These are phyloP conservation scores for Lepus townsendii DNA, from an alignment of 2,797 vertebrate genomes.

Conservation along the genomic window DNA sequence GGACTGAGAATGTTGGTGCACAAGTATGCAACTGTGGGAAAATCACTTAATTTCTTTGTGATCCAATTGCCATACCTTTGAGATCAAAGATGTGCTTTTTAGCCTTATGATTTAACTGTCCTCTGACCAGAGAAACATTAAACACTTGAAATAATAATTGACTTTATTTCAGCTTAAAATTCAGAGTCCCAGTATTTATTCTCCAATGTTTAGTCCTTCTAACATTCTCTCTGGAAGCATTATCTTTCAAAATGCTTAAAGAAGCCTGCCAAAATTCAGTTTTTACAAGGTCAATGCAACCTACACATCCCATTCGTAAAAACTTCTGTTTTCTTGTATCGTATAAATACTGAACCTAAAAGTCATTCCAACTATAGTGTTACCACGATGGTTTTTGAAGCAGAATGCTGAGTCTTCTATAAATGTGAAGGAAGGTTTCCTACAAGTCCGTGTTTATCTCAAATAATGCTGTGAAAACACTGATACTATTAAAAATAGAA, in stretches of 20 bases:
- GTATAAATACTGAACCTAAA: conserved; percentile 38
- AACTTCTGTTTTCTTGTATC: conserved; percentile 42
- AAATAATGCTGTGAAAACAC: conserved; percentile 55
- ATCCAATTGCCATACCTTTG: background rate
- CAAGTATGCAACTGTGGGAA: background rate
- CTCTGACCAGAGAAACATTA: conserved; percentile 60
- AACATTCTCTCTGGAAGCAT: background rate
- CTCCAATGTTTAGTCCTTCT: background rate
- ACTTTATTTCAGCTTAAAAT: conserved; percentile 64
- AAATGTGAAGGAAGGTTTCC: conserved; percentile 29
- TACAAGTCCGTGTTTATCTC: conserved; percentile 62
- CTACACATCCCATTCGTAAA: background rate
- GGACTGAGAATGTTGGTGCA: background rate
- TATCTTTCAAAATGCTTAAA: conserved; percentile 41
- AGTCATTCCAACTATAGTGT: conserved; percentile 27
- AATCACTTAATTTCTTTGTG: conserved; percentile 44
- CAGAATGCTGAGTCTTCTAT: conserved; percentile 48
- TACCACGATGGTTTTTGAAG: conserved; percentile 54
- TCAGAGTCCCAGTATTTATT: conserved; percentile 19
- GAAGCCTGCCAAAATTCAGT: conserved; percentile 34
- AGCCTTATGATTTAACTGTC: conserved; percentile 8
- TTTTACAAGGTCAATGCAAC: conserved; percentile 44
- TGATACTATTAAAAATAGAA: conserved; percentile 41
- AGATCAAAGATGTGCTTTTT: conserved; percentile 16
- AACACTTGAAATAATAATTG: conserved; percentile 31